Conservation (phyloP, 2,888 invertebrate species). For the Lutraria lutraria region DNA sequence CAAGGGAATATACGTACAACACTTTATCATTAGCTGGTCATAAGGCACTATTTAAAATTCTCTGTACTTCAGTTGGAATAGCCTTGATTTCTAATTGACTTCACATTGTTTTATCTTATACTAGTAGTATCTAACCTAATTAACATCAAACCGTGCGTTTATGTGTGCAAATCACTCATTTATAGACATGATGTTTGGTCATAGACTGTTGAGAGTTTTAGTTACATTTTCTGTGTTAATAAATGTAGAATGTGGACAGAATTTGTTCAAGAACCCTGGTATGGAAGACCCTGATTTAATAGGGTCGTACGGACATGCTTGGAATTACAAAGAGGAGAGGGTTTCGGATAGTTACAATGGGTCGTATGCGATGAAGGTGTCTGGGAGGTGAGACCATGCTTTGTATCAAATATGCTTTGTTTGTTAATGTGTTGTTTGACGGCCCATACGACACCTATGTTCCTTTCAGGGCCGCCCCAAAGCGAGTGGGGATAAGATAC, state of each 20-base stretch:
- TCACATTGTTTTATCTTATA: background rate
- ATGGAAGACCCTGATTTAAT: constrained; percentile 53
- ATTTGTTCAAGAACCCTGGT: constrained; percentile 50
- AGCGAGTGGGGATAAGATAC: too few relatives aligned
- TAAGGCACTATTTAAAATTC: background rate
- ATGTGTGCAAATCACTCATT: background rate
- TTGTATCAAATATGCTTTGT: background rate
- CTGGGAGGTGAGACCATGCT: constrained; percentile 37
- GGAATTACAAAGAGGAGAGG: constrained; percentile 42
- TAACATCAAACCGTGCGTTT: background rate
- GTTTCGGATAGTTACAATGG: constrained; percentile 33
- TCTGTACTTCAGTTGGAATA: background rate
- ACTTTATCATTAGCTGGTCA: too few relatives aligned
- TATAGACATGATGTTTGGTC: background rate
- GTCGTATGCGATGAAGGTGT: constrained; percentile 40
- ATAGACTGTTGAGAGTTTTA: background rate
- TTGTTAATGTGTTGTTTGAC: too few relatives aligned
- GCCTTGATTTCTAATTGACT: background rate
- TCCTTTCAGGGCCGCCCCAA: too few relatives aligned
- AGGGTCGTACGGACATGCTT: constrained; percentile 40
- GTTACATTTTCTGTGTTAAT: background rate
- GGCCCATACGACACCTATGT: too few relatives aligned
- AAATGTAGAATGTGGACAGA: constrained; percentile 15
- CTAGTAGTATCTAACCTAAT: background rate
- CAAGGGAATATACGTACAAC: too few relatives aligned